Percentiles rank a stretch among this genome's conserved stretches.
phyloP scores from a whole-genome alignment of 2,888 invertebrate genomes.

The Apodemia mormo region DNA sequence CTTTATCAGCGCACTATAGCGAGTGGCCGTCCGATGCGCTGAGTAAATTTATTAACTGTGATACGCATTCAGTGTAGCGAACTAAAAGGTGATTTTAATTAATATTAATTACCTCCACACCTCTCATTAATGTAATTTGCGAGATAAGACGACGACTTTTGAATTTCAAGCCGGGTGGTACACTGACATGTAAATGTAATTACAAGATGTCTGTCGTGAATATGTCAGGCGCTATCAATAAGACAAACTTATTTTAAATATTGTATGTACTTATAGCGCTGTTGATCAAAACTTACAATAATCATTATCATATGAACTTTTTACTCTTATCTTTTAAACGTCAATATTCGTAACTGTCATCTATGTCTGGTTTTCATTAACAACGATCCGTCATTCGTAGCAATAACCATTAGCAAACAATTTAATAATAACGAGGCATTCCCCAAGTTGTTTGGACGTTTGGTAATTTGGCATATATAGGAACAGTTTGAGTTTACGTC shows the following conservation, averaged over 20 bases:
- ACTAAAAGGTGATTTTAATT: slow-evolving; percentile 79
- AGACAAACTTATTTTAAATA: slow-evolving; percentile 1
- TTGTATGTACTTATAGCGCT: background rate
- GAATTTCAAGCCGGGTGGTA: slow-evolving; percentile 53
- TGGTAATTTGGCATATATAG: too few relatives aligned
- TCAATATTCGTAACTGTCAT: too few relatives aligned
- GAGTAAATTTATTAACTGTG: slow-evolving; percentile 80
- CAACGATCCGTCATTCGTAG: too few relatives aligned
- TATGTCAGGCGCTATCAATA: background rate
- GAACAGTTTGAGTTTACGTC: too few relatives aligned
- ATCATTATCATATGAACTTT: too few relatives aligned
- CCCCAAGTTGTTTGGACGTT: too few relatives aligned
- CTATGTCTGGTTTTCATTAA: too few relatives aligned
- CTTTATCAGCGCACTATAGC: slow-evolving; percentile 67
- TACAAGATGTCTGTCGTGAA: background rate
- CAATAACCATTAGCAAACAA: too few relatives aligned
- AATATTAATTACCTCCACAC: slow-evolving; percentile 81
- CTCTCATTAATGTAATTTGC: slow-evolving; percentile 79
- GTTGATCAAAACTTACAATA: background rate
- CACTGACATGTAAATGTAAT: slow-evolving; percentile 32
- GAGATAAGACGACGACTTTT: slow-evolving; percentile 60
- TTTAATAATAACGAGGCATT: too few relatives aligned
- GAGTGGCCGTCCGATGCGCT: slow-evolving; percentile 65
- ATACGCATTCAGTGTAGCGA: slow-evolving; percentile 78
- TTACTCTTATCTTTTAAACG: too few relatives aligned